Conservation (phyloP, 2,113 vertebrate species). For the Pterocles burchelli region DNA sequence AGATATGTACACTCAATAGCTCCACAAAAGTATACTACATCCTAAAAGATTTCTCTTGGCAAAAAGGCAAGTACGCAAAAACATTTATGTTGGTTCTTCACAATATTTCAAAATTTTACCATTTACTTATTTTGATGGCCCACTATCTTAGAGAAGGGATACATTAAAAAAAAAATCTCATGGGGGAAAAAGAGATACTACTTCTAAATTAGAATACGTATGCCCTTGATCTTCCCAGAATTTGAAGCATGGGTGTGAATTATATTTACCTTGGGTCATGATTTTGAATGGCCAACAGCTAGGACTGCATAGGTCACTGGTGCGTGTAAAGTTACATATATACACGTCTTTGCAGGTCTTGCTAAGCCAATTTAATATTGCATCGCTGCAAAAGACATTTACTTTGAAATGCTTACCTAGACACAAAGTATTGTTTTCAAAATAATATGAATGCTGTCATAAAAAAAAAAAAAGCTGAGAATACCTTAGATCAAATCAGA, state of each 20-base stretch:
- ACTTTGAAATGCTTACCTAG: neutral
- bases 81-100: neutral
- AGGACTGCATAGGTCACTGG: neutral
- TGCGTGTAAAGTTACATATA: neutral
- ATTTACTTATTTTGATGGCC: neutral
- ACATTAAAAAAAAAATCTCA: neutral
- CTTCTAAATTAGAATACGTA: neutral
- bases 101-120: neutral
- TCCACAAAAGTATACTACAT: neutral
- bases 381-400: neutral
- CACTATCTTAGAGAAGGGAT: neutral
- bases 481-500: neutral
- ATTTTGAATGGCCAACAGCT: neutral
- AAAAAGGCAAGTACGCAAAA: neutral
- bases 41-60: neutral
- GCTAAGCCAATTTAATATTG: neutral
- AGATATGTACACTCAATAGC: neutral
- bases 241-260: neutral
- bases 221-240: neutral
- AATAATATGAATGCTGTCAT: neutral
- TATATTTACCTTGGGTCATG: neutral
- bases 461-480: neutral
- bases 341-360: neutral
- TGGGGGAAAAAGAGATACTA: neutral
- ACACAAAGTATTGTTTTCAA: neutral